These are phyloP conservation scores for Sarotherodon lohbergeri DNA, from an alignment of 2,113 vertebrate genomes.

Conservation along the genomic window DNA sequence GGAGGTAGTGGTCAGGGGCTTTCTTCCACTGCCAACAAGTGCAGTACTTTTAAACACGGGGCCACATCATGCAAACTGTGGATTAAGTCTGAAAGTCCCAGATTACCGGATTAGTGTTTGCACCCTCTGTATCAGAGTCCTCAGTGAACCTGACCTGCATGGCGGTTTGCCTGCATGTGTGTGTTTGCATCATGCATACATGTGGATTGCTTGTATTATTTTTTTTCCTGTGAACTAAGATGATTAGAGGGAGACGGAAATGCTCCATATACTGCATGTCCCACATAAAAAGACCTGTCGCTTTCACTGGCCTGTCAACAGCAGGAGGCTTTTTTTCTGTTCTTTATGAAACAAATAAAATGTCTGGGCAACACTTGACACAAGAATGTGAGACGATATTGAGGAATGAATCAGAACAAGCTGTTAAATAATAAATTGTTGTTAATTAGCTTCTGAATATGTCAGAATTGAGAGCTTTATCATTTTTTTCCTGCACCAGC, in stretches of 20 bases:
- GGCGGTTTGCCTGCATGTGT: background rate
- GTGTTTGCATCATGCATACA: background rate
- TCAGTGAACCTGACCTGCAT: constrained; percentile 9
- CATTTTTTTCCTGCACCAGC: background rate
- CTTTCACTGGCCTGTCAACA: background rate
- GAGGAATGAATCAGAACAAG: background rate
- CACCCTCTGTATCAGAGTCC: constrained; percentile 32
- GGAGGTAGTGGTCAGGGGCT: background rate
- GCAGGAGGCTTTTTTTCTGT: background rate
- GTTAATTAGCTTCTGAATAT: background rate
- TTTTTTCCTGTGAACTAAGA: constrained; percentile 8
- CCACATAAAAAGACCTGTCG: background rate
- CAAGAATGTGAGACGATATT: background rate
- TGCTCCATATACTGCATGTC: constrained; percentile 5
- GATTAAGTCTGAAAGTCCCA: constrained; percentile 56
- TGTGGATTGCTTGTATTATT: background rate
- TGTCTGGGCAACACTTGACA: background rate
- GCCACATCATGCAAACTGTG: constrained; percentile 1
- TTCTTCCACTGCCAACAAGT: background rate
- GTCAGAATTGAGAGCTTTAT: background rate
- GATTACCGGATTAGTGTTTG: constrained; percentile 61
- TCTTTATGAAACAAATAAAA: background rate
- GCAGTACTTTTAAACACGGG: background rate
- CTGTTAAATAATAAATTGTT: background rate
- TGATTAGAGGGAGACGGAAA: constrained; percentile 32